Percentiles rank a stretch among this genome's conserved stretches.
Conservation (phyloP, 64 coral and sea anemone genomes). For the Porites lutea region DNA sequence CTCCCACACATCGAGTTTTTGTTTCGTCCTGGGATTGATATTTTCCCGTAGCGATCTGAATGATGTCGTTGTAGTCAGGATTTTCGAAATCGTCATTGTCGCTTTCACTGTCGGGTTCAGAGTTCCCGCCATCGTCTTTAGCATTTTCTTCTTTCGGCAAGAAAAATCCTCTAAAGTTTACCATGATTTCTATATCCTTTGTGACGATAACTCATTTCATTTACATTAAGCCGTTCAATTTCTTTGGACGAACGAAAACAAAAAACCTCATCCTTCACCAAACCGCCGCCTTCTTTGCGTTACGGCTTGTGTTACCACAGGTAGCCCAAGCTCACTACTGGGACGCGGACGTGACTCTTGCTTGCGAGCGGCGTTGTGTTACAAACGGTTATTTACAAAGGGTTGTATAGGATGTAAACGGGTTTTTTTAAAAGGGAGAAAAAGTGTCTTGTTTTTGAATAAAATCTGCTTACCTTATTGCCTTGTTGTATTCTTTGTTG, state of each 20-base stretch:
- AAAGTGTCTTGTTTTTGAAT: too few relatives aligned
- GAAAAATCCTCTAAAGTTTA: slow-evolving; percentile 12
- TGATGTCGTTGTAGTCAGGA: slow-evolving; percentile 3
- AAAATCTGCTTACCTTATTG: too few relatives aligned
- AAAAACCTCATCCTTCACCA: not conserved
- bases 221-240: not conserved
- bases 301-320: too few relatives aligned
- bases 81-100: slow-evolving; percentile 48
- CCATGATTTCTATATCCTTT: not conserved
- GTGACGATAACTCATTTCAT: not conserved
- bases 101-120: slow-evolving; percentile 24
- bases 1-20: not conserved
- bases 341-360: too few relatives aligned
- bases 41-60: not conserved
- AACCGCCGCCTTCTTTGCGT: too few relatives aligned
- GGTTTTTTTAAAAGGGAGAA: too few relatives aligned
- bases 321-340: too few relatives aligned
- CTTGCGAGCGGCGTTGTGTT: too few relatives aligned
- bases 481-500: too few relatives aligned
- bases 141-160: slow-evolving; percentile 12
- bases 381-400: too few relatives aligned
- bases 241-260: too few relatives aligned
- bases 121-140: not conserved
- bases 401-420: too few relatives aligned
- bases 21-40: not conserved